Evolutionary conservation across 2,797 vertebrate genomes (phyloP), one percentile per base, ranked within the genome.

Genomic region (Megalops cyprinoides): DNA sequence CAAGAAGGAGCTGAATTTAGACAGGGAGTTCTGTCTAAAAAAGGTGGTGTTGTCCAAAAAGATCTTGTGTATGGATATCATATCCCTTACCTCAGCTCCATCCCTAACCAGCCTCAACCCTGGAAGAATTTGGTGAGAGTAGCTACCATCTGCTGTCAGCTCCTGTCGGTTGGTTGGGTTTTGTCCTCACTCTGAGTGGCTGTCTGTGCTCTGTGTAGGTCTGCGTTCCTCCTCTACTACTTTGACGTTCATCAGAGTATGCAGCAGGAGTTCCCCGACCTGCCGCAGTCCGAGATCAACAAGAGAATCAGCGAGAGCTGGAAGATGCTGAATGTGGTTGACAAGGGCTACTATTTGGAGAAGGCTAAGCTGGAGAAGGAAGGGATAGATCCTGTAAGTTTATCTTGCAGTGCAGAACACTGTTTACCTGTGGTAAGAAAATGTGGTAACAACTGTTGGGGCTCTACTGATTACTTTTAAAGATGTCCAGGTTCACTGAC

Each of bases 261-360:
- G 81, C 98, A 99, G 83, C 96, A 97, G 80, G 97, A 98, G 84
- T 92, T 96, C 15, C 97, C 96, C 0, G 96, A 97, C 85, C 92
- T 98, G 82, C 98, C 98, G 25, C 98, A 99, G 76, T 99, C 98
- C 9, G 98, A 99, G 93, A 98, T 99, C 91, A 99, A 99, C 92
- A 99, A 98, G 91, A 96, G 97, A 79, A 99, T 99, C 87, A 99
- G 98, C 9, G 97, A 99, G 91, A 98, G 96, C 84, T 99, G 98
- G 98, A 96, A 95, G 84, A 92, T 97, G 55, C 97, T 99, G 74
- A 98, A 95, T 0, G 98, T 99, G 65, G 95, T 97, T 1, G 97
- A 99, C 85, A 98, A 97, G 90, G 96, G 95, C 85, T 97, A 96
- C 88, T 99, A 99, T 84, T 90, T 99, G 91, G 97, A 99, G 89